These are phyloP conservation scores for Drosophila quadrilineata DNA, from an alignment of 1,140 invertebrate genomes.

Conservation along the genomic window DNA sequence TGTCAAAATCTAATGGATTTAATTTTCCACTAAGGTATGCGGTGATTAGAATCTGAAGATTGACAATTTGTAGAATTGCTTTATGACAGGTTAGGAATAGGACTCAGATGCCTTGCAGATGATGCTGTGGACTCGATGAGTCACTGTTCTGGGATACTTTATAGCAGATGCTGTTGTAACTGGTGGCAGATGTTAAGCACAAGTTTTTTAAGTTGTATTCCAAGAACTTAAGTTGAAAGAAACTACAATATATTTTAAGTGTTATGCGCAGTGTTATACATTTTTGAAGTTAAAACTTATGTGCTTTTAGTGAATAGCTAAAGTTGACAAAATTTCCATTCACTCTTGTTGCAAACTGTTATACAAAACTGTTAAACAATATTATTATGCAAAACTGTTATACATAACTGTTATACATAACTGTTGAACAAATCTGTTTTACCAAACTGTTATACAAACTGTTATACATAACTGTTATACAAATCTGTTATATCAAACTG, in stretches of 20 bases:
- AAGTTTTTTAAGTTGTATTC: too few species aligned
- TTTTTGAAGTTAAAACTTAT: too few species aligned
- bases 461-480: not conserved
- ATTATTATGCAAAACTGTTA: too few species aligned
- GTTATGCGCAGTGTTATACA: too few species aligned
- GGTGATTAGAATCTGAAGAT: conserved; percentile 59
- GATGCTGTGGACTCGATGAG: not conserved
- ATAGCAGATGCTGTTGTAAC: conserved; percentile 16
- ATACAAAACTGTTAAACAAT: not conserved
- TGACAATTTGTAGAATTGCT: conserved; percentile 53
- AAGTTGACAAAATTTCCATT: too few species aligned
- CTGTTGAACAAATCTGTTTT: not conserved
- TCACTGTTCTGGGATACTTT: conserved; percentile 13
- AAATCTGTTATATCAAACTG: not conserved
- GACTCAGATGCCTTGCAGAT: too few species aligned
- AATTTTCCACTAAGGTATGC: conserved; percentile 21
- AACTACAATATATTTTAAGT: too few species aligned
- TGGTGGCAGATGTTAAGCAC: not conserved
- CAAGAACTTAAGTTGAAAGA: too few species aligned
- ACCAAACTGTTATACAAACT: not conserved
- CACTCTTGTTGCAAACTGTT: not conserved
- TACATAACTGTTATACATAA: not conserved
- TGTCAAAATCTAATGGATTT: conserved; percentile 72
- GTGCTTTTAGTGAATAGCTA: too few species aligned
- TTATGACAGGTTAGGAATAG: conserved; percentile 43